Evolutionary conservation across 2,113 vertebrate species (phyloP), one percentile per base, ranked within the genome.

Genomic region (Brachyistius frenatus): DNA sequence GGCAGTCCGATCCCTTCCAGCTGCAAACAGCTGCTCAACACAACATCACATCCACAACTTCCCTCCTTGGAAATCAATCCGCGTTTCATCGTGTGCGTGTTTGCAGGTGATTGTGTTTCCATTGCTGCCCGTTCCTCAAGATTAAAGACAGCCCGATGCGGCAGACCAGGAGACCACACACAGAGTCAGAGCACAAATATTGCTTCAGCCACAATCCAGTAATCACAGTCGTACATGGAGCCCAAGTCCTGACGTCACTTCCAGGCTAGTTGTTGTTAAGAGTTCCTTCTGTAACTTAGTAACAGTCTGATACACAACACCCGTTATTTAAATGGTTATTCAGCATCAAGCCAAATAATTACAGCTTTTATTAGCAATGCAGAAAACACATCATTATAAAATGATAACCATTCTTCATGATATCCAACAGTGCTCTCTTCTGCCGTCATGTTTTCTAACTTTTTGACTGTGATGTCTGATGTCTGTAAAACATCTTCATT

Each of bases 131-230:
- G 41, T 67, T 30, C 30, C 1, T 16, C 41, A 55, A 63, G 64
- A 74, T 68, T 62, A 63, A 69, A 80, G 49, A 16, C 56, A 10
- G 49, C 0, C 37, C 37, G 47, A n/a, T 47, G 14, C 31, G 36
- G 33, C 35, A 58, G 35, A 0, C 7, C 11, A 46, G 50, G 30
- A 46, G 50, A 4, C 35, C 30, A 35, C 64, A 32, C 62, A 67
- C 33, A 30, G 41, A 6, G 15, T 11, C 15, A 39, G 4, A 47
- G 58, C 10, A 52, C 0, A 0, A 52, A 16, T 32, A 16, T 30
- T 50, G 32, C 49, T 50, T 69, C 37, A 53, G 37, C 7, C 30
- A 16, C 33, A 5, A 23, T 70, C 31, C 14, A 11, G 35, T 47
- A 55, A 37, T 39, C n/a, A 23, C n/a, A 44, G n/a, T 31, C 23